Evolutionary conservation across 30 jellyfish, hydroid and myxozoan species (phyloP).

Genomic region (Catostylus mosaicus): DNA sequence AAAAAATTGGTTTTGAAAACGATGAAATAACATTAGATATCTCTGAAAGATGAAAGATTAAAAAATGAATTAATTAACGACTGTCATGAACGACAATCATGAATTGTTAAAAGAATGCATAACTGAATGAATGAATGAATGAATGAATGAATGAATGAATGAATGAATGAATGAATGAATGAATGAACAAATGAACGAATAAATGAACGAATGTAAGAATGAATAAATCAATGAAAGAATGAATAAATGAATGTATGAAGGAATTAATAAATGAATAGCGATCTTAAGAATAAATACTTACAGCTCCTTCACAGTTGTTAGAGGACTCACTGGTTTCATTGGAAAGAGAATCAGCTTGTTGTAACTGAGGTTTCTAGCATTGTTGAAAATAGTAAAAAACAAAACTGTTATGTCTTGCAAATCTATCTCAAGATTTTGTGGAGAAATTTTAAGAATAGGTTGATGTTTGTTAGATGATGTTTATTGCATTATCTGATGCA

Average conservation of each 20-base stretch:
- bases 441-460: too few relatives aligned
- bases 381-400: too few relatives aligned
- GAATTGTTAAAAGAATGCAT: background rate
- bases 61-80: background rate
- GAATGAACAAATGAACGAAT: background rate
- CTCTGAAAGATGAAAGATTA: background rate
- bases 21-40: background rate
- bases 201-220: background rate
- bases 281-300: slow-evolving; percentile 35
- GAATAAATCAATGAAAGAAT: background rate
- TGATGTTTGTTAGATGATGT: too few relatives aligned
- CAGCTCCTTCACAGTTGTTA: slow-evolving; percentile 42
- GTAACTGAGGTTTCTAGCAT: slow-evolving; percentile 55
- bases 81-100: background rate
- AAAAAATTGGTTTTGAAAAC: background rate
- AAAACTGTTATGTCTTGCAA: too few relatives aligned
- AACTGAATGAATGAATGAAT: background rate
- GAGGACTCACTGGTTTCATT: slow-evolving; percentile 24
- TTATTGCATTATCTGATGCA: too few relatives aligned
- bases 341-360: slow-evolving; percentile 69
- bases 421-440: too few relatives aligned
- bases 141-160: background rate
- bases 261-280: too few relatives aligned
- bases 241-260: background rate
- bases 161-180: background rate